A percentile compares a stretch with the other conserved stretches of the same genome.
Conservation (phyloP, 2,113 vertebrate species). For the Myiagra hebetior region DNA sequence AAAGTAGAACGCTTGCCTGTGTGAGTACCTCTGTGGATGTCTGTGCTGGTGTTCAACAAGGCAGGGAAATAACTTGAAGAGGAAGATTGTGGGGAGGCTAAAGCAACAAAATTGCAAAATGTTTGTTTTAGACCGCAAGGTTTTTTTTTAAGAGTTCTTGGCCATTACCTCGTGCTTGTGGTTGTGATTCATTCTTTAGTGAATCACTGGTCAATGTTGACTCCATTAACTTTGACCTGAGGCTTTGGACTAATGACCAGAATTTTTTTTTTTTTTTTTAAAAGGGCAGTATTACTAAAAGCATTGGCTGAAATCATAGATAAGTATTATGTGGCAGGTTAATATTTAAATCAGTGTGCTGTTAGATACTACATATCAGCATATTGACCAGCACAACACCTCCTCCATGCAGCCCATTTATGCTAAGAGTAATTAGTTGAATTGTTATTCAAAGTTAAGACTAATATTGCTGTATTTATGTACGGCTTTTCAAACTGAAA, state of each 20-base stretch:
- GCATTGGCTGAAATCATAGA: background rate
- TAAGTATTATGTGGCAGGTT: background rate
- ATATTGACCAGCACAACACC: background rate
- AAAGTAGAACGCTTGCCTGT: background rate
- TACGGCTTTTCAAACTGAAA: background rate
- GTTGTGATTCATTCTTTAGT: background rate
- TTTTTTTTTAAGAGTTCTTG: background rate
- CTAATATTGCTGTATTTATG: background rate
- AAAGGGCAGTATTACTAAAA: background rate
- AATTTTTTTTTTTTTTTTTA: background rate
- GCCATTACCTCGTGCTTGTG: background rate
- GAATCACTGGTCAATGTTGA: background rate
- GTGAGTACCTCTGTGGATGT: background rate
- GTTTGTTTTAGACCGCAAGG: background rate
- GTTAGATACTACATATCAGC: background rate
- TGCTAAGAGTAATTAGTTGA: background rate
- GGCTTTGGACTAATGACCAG: background rate
- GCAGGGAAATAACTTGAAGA: background rate
- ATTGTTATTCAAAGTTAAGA: background rate
- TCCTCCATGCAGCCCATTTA: background rate
- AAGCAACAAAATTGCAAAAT: background rate
- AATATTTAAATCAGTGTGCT: background rate
- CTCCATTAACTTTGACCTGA: background rate
- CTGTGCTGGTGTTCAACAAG: background rate
- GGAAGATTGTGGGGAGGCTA: background rate